Evolutionary conservation across 2,113 vertebrate genomes (phyloP).

Genomic region (Oriolus oriolus): DNA sequence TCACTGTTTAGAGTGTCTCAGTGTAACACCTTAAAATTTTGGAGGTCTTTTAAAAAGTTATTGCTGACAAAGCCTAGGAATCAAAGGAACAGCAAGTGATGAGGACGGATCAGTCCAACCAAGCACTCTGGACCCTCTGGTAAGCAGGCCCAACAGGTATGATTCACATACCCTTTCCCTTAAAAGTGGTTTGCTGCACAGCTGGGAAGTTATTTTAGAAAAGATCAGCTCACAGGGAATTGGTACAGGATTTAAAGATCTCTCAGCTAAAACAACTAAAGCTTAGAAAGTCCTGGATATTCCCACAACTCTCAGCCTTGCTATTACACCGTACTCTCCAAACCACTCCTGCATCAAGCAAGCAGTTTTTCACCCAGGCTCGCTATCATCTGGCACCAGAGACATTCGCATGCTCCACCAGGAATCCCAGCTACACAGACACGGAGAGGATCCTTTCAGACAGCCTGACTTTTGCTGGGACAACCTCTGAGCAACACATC

Average conservation of each 20-base stretch:
- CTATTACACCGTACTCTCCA: background rate
- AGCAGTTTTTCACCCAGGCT: background rate
- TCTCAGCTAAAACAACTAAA: background rate
- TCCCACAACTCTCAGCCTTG: background rate
- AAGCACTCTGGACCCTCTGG: background rate
- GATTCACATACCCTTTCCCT: background rate
- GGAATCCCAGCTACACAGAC: background rate
- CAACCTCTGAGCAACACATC: background rate
- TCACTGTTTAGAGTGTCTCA: background rate
- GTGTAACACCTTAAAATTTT: background rate
- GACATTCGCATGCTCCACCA: rapidly evolving
- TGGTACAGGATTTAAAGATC: background rate
- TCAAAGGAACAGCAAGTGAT: background rate
- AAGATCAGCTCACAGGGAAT: background rate
- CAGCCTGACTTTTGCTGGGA: background rate
- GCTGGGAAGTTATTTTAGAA: background rate
- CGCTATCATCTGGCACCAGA: background rate
- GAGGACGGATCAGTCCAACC: background rate
- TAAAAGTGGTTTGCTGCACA: background rate
- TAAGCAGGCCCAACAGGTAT: background rate
- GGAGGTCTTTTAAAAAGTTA: background rate
- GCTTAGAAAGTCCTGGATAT: background rate
- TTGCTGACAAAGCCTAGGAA: background rate
- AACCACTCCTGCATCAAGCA: background rate
- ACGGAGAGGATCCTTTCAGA: background rate